Percentiles rank a stretch among this genome's conserved stretches.
Conservation (phyloP, 2,888 invertebrate species). For the Drosophila tanythrix region DNA sequence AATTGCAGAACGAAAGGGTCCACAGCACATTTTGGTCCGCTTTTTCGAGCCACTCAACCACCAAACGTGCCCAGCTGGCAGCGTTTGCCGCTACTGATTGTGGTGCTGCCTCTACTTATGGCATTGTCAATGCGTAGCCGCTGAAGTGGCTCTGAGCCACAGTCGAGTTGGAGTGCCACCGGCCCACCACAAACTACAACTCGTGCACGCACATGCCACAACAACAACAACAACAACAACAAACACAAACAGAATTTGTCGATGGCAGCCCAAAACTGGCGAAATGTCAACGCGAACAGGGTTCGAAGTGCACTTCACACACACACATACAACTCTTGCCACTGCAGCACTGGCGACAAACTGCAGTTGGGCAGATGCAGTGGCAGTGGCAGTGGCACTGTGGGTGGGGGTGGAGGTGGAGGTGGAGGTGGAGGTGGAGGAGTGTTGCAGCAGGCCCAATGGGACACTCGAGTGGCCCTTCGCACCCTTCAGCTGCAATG, state of each 20-base stretch:
- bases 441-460: slow-evolving; percentile 19
- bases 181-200: slow-evolving; percentile 73
- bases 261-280: slow-evolving; percentile 58
- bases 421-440: not conserved
- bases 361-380: slow-evolving; percentile 47
- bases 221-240: slow-evolving; percentile 1
- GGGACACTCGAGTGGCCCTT: slow-evolving; percentile 55
- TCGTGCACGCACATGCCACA: slow-evolving; percentile 68
- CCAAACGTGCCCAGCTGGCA: slow-evolving; percentile 78
- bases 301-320: slow-evolving; percentile 43
- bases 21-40: slow-evolving; percentile 6
- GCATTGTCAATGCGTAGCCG: slow-evolving; percentile 62
- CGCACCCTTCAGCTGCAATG: slow-evolving; percentile 36
- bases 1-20: slow-evolving; percentile 19
- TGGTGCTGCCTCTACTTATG: slow-evolving; percentile 20
- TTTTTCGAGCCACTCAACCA: slow-evolving; percentile 61
- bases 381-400: not conserved
- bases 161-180: slow-evolving; percentile 4
- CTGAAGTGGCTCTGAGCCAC: slow-evolving; percentile 49
- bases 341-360: slow-evolving; percentile 64
- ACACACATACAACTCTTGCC: not conserved
- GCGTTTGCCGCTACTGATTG: slow-evolving; percentile 26
- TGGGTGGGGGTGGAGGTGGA: not conserved
- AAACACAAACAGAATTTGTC: slow-evolving; percentile 48
- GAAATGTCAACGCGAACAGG: slow-evolving; percentile 64